These are phyloP conservation scores for Mythimna albipuncta DNA, from an alignment of 2,888 invertebrate species.

Conservation along the genomic window DNA sequence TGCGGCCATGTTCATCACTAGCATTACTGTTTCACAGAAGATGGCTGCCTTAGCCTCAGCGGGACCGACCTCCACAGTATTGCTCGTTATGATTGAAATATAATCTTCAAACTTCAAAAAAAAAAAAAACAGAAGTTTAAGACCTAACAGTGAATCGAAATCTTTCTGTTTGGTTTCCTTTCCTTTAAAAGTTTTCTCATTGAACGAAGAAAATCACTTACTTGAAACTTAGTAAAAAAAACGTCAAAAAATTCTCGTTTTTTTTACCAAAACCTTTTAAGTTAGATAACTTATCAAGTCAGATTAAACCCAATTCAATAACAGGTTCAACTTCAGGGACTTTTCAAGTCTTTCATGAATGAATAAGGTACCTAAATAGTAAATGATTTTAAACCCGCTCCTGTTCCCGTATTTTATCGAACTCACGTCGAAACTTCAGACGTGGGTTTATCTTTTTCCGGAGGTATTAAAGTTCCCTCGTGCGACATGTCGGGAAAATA, in stretches of 20 bases:
- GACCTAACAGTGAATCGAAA: neutral
- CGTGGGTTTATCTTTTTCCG: slow-evolving; percentile 29
- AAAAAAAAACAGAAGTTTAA: no score
- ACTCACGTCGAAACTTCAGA: slow-evolving; percentile 23
- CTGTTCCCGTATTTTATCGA: slow-evolving; percentile 12
- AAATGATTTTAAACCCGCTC: slow-evolving; percentile 31
- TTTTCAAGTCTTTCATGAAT: slow-evolving; percentile 20
- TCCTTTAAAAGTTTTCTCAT: neutral
- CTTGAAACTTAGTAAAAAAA: neutral
- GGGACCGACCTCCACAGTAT: no score
- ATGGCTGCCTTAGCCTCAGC: no score
- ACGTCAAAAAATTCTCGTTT: no score
- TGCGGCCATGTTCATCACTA: no score
- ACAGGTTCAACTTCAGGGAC: neutral
- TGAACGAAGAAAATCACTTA: neutral
- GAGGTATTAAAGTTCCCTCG: slow-evolving; percentile 13
- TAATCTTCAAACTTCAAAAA: no score
- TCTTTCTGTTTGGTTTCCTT: neutral
- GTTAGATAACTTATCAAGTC: slow-evolving; percentile 2
- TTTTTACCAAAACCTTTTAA: neutral
- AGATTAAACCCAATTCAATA: neutral
- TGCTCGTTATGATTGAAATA: no score
- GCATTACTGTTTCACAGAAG: no score
- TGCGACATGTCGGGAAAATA: slow-evolving; percentile 21
- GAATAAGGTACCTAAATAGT: slow-evolving; percentile 13